These are phyloP conservation scores for Emys orbicularis DNA, from an alignment of 2,797 vertebrate genomes.

Conservation along the genomic window DNA sequence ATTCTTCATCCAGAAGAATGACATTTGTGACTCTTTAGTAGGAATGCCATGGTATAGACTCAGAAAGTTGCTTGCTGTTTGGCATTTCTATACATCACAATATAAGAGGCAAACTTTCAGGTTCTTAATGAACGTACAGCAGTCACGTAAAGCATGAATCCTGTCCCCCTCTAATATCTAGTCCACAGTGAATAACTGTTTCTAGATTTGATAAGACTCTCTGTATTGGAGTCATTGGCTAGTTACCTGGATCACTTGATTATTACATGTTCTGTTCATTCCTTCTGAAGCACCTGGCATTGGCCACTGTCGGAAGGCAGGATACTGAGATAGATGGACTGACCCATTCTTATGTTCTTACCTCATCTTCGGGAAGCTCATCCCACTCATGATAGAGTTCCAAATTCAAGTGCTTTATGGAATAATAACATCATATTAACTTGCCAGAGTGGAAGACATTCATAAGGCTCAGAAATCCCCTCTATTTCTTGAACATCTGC, in stretches of 20 bases:
- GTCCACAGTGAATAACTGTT: background rate
- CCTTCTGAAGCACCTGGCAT: no score
- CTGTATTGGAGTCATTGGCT: background rate
- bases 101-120: conserved; percentile 26
- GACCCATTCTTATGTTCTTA: no score
- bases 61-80: background rate
- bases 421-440: conserved; percentile 35
- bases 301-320: no score
- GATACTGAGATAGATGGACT: no score
- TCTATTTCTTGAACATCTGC: conserved; percentile 73
- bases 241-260: background rate
- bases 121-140: conserved; percentile 32
- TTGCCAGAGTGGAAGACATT: conserved; percentile 50
- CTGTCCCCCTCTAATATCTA: conserved; percentile 40
- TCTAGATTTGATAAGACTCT: conserved; percentile 40
- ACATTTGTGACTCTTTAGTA: fast-evolving
- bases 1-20: background rate
- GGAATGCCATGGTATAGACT: background rate
- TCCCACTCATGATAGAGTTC: conserved; percentile 55
- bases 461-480: conserved; percentile 49
- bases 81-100: background rate
- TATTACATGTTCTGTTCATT: no score
- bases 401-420: conserved; percentile 60
- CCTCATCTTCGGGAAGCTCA: conserved; percentile 69
- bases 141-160: conserved; percentile 19